phyloP scores from a whole-genome alignment of 2,888 invertebrate species.

The Erebia palarica region DNA sequence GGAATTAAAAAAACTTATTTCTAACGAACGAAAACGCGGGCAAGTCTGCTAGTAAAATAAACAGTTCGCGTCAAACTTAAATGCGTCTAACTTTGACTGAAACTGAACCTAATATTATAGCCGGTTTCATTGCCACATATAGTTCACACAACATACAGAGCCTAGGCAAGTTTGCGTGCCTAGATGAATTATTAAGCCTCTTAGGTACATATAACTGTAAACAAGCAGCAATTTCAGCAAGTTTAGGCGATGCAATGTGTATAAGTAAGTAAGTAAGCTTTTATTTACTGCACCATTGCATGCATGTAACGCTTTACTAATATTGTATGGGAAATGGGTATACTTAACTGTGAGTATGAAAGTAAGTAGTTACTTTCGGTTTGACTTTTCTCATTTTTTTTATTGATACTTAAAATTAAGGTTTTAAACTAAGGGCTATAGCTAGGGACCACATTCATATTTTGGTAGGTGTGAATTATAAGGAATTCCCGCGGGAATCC shows the following conservation, averaged over 20 bases:
- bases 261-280: neutral
- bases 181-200: neutral
- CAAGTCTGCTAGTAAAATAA: too few species aligned
- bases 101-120: neutral
- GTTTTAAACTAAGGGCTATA: too few species aligned
- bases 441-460: too few species aligned
- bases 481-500: too few species aligned
- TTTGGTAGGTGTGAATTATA: too few species aligned
- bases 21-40: too few species aligned
- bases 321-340: neutral
- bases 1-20: too few species aligned
- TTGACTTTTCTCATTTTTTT: neutral
- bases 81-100: too few species aligned
- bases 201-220: neutral
- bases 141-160: neutral
- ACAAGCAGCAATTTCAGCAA: slow-evolving; percentile 10
- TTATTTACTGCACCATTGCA: slow-evolving; percentile 5
- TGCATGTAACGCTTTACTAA: slow-evolving; percentile 9
- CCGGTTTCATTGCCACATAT: neutral
- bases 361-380: neutral
- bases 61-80: too few species aligned
- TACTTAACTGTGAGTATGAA: neutral
- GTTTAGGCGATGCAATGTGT: slow-evolving; percentile 8
- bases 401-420: too few species aligned
- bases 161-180: neutral